Evolutionary conservation across 2,888 invertebrate genomes (phyloP).

Genomic region (Agapostemon virescens): DNA sequence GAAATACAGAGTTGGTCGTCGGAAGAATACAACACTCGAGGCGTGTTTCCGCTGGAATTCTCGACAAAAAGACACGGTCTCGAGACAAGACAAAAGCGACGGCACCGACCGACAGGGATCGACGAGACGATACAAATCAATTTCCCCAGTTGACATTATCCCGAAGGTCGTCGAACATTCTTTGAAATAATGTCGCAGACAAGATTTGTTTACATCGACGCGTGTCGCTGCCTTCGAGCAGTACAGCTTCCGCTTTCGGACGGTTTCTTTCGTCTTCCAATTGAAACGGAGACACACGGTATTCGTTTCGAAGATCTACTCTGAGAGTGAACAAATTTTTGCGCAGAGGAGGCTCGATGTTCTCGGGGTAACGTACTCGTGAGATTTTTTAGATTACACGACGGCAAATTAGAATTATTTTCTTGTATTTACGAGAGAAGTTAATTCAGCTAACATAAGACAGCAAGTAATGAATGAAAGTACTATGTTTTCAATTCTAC

Average conservation of each 20-base stretch:
- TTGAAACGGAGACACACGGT: neutral
- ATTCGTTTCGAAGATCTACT: neutral
- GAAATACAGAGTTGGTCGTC: neutral
- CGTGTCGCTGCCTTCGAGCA: neutral
- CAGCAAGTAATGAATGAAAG: too few species aligned
- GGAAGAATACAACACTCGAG: neutral
- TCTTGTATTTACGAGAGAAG: too few species aligned
- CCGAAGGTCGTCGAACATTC: neutral
- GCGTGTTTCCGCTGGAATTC: neutral
- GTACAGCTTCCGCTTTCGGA: neutral
- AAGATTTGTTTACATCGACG: neutral
- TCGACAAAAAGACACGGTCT: neutral
- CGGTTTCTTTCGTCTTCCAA: neutral
- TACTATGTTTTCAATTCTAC: too few species aligned
- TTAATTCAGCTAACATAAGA: too few species aligned
- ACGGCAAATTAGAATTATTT: neutral
- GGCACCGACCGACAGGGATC: neutral
- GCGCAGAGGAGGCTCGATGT: neutral
- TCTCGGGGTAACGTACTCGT: neutral
- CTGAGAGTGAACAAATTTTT: neutral
- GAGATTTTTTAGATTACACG: neutral
- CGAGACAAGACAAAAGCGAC: neutral
- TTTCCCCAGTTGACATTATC: neutral
- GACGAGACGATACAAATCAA: neutral
- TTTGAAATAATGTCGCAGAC: neutral